Base-by-base conservation (phyloP, 1,140 invertebrate species). In the Paraescarpia echinospica region DNA sequence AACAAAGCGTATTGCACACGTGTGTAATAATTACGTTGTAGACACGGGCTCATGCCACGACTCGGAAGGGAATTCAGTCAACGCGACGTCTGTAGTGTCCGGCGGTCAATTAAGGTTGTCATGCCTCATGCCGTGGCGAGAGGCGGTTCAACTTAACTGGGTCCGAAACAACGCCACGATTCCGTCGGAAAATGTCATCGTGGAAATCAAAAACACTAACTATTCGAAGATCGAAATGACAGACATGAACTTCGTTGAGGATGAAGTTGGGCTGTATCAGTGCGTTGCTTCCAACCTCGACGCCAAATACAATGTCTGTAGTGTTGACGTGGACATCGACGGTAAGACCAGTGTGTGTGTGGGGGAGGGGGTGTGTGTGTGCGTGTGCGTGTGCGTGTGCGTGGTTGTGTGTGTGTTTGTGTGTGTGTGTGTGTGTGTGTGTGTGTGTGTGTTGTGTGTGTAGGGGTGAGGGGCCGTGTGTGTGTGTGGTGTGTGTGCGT, bases 341-440 rank as follows among this genome's bases (percentile, higher is more conserved):
- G 22, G 59, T 77, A 31, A 77, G 59, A 22, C 27, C 59, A 77
- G 59, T 22, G 59, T 22, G 14, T 22, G 59, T 22, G 59, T 22
- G 59, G 4, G 59, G 4, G 59, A 27, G 59, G 4, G 59, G 4
- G 59, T 77, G 59, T 77, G 59, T 77, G 59, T 77, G 59, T 77
- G 59, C 18, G 27, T 22, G 59, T 77, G 59, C 18, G 59, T 77
- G 59, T 77, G 59, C 18, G 59, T 77, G 59, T 77, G 59, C 18
- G 59, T 77, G 59, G 5, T 18, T 77, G 59, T 77, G 59, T 77
- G 59, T 77, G 59, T 77, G 59, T 77, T 5, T 77, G 59, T 77
- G 59, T 77, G 59, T 77, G 59, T 77, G 59, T 77, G 59, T 77
- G 59, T 77, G 59, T 77, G 59, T 77, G 59, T 77, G 59, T 77